These are phyloP conservation scores for Mustelus asterias DNA, from an alignment of 2,113 vertebrate genomes.

Conservation along the genomic window DNA sequence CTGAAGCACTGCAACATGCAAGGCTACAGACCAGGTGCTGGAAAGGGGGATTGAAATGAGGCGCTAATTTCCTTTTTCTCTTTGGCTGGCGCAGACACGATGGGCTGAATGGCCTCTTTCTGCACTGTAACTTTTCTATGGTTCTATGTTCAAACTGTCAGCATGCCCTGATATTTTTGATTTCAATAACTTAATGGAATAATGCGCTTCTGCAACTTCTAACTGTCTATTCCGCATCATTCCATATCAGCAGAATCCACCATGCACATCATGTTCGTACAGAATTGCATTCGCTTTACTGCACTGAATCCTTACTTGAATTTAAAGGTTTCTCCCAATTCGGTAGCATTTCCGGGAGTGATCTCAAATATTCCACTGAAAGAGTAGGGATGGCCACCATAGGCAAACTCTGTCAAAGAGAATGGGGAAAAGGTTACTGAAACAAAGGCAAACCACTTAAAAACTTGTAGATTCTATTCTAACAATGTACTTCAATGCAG, in stretches of 20 bases:
- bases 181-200: neutral
- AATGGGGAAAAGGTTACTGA: conserved; percentile 45
- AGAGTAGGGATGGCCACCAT: conserved; percentile 86
- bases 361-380: conserved; percentile 95
- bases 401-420: conserved; percentile 76
- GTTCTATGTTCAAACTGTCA: no score
- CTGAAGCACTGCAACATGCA: no score
- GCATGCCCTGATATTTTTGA: neutral
- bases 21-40: no score
- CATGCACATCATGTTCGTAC: neutral
- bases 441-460: conserved; percentile 11
- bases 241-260: neutral
- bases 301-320: conserved; percentile 71
- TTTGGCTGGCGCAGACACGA: no score
- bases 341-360: conserved; percentile 76
- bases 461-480: neutral
- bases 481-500: neutral
- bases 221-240: neutral
- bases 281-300: neutral
- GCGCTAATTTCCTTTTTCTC: no score
- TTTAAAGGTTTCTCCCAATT: conserved; percentile 90
- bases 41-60: no score
- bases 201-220: no score
- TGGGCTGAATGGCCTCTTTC: no score
- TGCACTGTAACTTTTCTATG: no score